Conservation (phyloP, 2,113 vertebrate genomes). For the Anseranas semipalmata region DNA sequence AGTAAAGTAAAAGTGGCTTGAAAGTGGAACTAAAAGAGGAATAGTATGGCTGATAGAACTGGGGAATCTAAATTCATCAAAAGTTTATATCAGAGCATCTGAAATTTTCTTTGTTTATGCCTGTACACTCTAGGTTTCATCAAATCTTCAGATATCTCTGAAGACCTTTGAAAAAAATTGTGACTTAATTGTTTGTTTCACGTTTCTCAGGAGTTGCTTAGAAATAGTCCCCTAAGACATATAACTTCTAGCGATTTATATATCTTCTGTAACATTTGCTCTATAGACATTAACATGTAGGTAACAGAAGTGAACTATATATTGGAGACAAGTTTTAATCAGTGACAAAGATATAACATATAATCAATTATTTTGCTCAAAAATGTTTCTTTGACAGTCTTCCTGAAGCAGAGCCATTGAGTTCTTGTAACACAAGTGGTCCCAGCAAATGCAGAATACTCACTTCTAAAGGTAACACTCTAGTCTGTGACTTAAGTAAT, state of each 20-base stretch:
- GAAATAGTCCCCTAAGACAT: not conserved
- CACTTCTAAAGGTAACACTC: not conserved
- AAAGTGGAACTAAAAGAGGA: not conserved
- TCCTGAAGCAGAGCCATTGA: not conserved
- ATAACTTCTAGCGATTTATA: rapidly evolving
- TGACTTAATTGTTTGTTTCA: not conserved
- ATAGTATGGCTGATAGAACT: not conserved
- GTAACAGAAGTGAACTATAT: not conserved
- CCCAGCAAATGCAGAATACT: not conserved
- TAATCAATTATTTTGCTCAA: not conserved
- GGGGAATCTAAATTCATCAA: not conserved
- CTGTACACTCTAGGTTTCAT: not conserved
- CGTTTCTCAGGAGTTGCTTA: not conserved
- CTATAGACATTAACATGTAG: not conserved
- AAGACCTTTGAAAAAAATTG: not conserved
- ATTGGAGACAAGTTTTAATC: not conserved
- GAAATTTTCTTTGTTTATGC: not conserved
- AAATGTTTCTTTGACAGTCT: not conserved
- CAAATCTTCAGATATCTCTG: not conserved
- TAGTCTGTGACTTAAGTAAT: not conserved
- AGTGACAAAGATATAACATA: not conserved
- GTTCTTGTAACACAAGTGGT: not conserved
- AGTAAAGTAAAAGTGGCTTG: not conserved
- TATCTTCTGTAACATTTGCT: not conserved
- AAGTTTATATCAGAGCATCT: not conserved